Evolutionary conservation across 2,888 invertebrate species (phyloP), one percentile per base, ranked within the genome.

Genomic region (Polyommatus icarus): DNA sequence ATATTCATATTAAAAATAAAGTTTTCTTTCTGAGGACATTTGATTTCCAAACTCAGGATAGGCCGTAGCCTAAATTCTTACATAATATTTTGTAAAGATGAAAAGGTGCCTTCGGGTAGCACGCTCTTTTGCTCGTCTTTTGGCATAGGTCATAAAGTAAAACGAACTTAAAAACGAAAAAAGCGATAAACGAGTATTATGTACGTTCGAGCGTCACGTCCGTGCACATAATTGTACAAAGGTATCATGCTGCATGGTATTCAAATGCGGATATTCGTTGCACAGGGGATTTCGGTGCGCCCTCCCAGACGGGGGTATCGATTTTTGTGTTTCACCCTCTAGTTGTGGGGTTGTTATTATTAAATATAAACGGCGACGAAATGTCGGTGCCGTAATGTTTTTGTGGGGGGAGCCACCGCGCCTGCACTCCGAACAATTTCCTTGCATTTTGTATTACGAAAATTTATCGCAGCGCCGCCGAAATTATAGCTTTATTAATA

Each of bases 281-380:
- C 83, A 83, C 79, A 80, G 81, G 83, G 86, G 86, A 84, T 85
- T 87, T 84, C 82, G 84, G 85, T 87, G 82, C 82, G 84, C 90
- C 91, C 91, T 90, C 88, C 88, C 91, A 92, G 91, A 92, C 91
- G 84, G 84, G 79, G 71, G 84, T 91, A 92, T 92, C 87, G 91
- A 92, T 91, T 91, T 90, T 90, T 88, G 88, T 84, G 83, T 54
- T 75, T 82, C 88, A 85, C 88, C 87, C 88, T 86, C 86, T 85
- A 85, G 85, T 86, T 82, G 83, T 82, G 85, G 87, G 88, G 86
- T 83, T 86, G 86, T 86, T 89, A 87, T 90, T 91, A 91, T 91
- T 91, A 90, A 91, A 91, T 90, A 91, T 90, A 90, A 90, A 91
- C 89, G 89, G 85, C 86, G 88, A 82, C 85, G 88, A 89, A 89